Percentiles rank a stretch among this genome's conserved stretches.
Evolutionary conservation across 2,113 vertebrate species (phyloP).

Genomic region (Chlorodrepanis virens): DNA sequence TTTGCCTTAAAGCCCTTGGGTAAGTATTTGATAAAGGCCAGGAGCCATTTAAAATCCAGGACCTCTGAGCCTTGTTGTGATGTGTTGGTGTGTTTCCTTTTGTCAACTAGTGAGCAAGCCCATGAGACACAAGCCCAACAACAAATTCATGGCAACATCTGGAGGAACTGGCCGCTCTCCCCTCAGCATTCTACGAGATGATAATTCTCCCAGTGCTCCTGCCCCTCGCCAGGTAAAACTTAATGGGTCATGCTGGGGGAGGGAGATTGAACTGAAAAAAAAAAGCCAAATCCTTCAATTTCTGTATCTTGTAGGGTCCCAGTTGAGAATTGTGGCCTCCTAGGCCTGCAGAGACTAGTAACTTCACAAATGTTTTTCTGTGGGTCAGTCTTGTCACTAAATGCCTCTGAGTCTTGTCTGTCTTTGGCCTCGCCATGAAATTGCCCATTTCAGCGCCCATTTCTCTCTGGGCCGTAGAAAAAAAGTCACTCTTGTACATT

Average conservation of each 20-base stretch:
- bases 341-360: background rate
- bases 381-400: background rate
- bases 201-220: slow-evolving; percentile 82
- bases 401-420: background rate
- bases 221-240: slow-evolving; percentile 65
- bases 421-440: background rate
- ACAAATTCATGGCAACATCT: slow-evolving; percentile 44
- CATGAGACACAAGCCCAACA: slow-evolving; percentile 41
- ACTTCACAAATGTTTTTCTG: background rate
- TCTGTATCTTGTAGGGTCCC: background rate
- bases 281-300: background rate
- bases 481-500: accelerated
- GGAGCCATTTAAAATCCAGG: background rate
- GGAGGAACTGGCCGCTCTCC: slow-evolving; percentile 81
- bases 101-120: slow-evolving; percentile 58
- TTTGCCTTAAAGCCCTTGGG: background rate
- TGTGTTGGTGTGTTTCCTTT: background rate
- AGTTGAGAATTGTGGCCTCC: background rate
- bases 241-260: background rate
- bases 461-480: background rate
- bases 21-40: background rate
- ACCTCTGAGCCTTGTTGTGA: background rate
- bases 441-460: background rate
- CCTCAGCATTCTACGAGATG: slow-evolving; percentile 83
- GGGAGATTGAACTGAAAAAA: background rate